Percentiles rank a stretch among this genome's conserved stretches.
Evolutionary conservation across 2,797 vertebrate species (phyloP).

Genomic region (Psittacula derbiana): DNA sequence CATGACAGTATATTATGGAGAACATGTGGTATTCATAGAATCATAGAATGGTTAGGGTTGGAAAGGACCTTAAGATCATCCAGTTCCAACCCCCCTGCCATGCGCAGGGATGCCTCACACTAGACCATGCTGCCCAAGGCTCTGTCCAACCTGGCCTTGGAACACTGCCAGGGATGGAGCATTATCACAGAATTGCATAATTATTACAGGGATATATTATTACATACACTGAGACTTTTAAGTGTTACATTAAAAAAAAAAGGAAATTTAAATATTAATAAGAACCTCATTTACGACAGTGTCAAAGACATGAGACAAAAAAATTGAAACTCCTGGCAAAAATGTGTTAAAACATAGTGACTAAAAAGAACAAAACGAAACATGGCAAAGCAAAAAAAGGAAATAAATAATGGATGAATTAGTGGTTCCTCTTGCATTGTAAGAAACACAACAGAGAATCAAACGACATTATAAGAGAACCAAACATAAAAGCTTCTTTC

Average conservation of each 20-base stretch:
- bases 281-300: background rate
- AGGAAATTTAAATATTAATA: background rate
- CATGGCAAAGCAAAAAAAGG: conserved; percentile 12
- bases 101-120: background rate
- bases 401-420: conserved; percentile 52
- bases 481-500: conserved; percentile 15
- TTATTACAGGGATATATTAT: background rate
- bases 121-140: background rate
- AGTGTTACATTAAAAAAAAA: background rate
- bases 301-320: background rate
- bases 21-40: background rate
- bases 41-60: background rate
- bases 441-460: conserved; percentile 18
- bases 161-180: background rate
- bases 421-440: conserved; percentile 9
- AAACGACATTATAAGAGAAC: conserved; percentile 9
- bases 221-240: background rate
- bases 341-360: background rate
- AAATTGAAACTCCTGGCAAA: conserved; percentile 13
- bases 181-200: background rate
- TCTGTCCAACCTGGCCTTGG: background rate
- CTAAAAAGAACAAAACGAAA: conserved; percentile 36
- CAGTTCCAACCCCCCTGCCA: background rate
- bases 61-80: background rate
- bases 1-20: background rate